Evolutionary conservation across 1,140 invertebrate species (phyloP).

Genomic region (Sarcophaga bullata): DNA sequence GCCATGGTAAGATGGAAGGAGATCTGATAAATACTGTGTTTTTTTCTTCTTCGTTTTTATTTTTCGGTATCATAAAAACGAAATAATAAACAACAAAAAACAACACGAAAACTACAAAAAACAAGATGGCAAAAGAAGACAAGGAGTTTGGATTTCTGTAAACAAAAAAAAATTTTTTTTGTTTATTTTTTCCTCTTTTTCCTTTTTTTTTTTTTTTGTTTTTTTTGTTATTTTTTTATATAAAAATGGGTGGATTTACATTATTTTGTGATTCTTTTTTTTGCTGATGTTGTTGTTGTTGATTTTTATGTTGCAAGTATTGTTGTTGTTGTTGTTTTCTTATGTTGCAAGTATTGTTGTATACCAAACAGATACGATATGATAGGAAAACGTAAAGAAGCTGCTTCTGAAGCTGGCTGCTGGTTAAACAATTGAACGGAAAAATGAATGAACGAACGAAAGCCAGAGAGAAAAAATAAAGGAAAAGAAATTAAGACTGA

Average conservation of each 20-base stretch:
- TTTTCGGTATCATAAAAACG: background rate
- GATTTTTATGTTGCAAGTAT: too few relatives aligned
- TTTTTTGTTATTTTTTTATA: background rate
- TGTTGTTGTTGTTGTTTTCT: background rate
- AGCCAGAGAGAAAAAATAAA: slow-evolving; percentile 3
- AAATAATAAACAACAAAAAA: background rate
- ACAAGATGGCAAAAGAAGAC: slow-evolving; percentile 26
- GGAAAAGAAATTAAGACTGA: background rate
- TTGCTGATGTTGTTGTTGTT: background rate
- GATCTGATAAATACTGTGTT: too few relatives aligned
- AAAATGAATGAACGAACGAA: slow-evolving; percentile 1
- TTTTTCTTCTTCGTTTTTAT: too few relatives aligned
- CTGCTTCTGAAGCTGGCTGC: slow-evolving; percentile 40
- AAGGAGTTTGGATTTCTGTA: slow-evolving; percentile 6
- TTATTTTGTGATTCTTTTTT: slow-evolving; percentile 12
- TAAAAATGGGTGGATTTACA: slow-evolving; percentile 42
- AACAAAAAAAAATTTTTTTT: background rate
- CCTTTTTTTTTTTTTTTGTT: too few relatives aligned
- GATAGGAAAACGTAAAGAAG: slow-evolving; percentile 42
- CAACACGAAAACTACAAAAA: background rate
- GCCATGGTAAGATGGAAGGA: background rate
- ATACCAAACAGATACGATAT: background rate
- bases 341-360: too few relatives aligned
- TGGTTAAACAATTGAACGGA: background rate
- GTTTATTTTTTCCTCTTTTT: too few relatives aligned